phyloP scores from a whole-genome alignment of 1,140 invertebrate species.

The Antheraea mylitta region DNA sequence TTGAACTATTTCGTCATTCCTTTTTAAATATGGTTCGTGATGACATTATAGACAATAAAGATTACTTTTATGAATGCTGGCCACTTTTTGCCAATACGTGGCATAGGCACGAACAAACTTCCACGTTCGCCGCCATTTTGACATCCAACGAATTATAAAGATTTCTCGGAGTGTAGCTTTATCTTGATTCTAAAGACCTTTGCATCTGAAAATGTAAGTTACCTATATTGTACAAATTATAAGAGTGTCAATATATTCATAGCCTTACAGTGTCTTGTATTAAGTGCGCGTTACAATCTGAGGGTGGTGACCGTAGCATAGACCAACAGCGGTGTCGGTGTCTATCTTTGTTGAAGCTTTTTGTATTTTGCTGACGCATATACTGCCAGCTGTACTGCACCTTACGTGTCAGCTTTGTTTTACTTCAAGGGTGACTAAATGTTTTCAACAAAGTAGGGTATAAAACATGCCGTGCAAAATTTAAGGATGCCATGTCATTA shows the following conservation, averaged over 20 bases:
- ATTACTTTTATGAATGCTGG: conserved; percentile 45
- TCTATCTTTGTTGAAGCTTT: conserved; percentile 47
- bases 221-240: conserved; percentile 12
- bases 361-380: conserved; percentile 11
- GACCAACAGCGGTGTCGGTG: conserved; percentile 61
- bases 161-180: conserved; percentile 84
- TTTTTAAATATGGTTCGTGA: too few species aligned
- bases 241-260: not conserved
- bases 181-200: conserved; percentile 82
- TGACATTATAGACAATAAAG: conserved; percentile 8
- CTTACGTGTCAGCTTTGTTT: not conserved
- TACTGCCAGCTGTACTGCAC: not conserved
- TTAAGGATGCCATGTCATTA: conserved; percentile 74
- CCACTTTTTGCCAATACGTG: conserved; percentile 83
- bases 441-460: conserved; percentile 6
- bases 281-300: conserved; percentile 30
- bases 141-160: conserved; percentile 86
- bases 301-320: conserved; percentile 56
- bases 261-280: conserved; percentile 10
- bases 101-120: conserved; percentile 86
- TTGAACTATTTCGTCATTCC: too few species aligned
- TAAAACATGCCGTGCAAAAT: conserved; percentile 34
- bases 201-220: conserved; percentile 82
- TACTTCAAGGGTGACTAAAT: not conserved
- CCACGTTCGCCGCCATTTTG: conserved; percentile 88